Base-by-base conservation (phyloP, 2,797 vertebrate species). In the Brotula barbata region DNA sequence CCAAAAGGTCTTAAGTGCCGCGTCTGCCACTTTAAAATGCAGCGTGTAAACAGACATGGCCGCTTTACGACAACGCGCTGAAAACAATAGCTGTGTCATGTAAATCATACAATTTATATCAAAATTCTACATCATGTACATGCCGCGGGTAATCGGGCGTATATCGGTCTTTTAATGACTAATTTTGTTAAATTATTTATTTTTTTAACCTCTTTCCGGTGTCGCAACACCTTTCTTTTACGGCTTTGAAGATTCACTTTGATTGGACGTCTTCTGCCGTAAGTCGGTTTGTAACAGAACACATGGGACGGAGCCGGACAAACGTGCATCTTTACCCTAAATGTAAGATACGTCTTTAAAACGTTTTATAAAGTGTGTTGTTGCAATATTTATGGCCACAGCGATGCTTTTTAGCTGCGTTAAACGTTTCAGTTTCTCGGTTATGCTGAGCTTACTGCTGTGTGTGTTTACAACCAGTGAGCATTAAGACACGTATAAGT, bases 251-350 rank as follows among this genome's bases (percentile, higher is more conserved):
- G 4, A 5, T 20, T 5, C 8, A 10, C 34, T 63, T 2, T 52
- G 65, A 70, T 82, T 79, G 81, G 64, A 51, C 8, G 7, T 2
- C 8, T 22, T 10, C 11, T 80, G 66, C 65, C 78, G 85, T 85
- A 85, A 87, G 82, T 7, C 2, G 71, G 3, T 39, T 14, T 39
- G 21, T 21, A 5, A 6, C 0, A 16, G 55, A 76, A 75, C 83
- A 12, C 79, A 73, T 80, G 78, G 45, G 64, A 49, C 9, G 0
- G 20, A 6, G 14, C 2, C 3, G 14, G 1, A 10, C 1, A 20
- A 44, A 5, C 77, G 82, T 37, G 81, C 63, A 19, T 17, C 21
- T 17, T 0, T 7, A 1, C 11, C 21, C 41, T 2, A 40, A 45
- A 64, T 12, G 85, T 87, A 40, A 84, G 80, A 77, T 40, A 36